A percentile compares a stretch with the other conserved stretches of the same genome.
Conservation (phyloP, 2,888 invertebrate genomes). For the Sipha maydis region DNA sequence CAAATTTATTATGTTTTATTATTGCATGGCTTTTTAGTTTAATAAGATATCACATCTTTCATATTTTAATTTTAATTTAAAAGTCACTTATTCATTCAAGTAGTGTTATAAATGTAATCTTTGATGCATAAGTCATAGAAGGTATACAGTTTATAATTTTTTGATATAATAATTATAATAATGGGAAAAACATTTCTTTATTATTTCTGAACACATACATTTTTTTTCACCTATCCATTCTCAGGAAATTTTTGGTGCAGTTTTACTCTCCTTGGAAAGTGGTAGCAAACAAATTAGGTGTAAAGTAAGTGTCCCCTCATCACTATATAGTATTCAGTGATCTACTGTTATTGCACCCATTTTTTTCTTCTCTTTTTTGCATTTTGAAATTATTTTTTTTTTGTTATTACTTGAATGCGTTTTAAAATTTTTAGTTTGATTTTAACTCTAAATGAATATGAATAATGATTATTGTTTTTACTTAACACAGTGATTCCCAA, state of each 20-base stretch:
- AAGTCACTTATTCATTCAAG: neutral
- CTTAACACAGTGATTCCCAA: slow-evolving; percentile 55
- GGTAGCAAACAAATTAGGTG: slow-evolving; percentile 93
- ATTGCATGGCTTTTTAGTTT: slow-evolving; percentile 21
- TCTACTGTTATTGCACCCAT: slow-evolving; percentile 36
- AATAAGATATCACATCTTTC: neutral
- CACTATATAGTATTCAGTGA: slow-evolving; percentile 43
- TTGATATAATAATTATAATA: slow-evolving; percentile 43
- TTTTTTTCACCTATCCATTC: slow-evolving; percentile 56
- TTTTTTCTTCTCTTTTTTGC: slow-evolving; percentile 62
- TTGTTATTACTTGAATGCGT: slow-evolving; percentile 50
- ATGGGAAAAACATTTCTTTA: slow-evolving; percentile 24
- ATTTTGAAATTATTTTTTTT: slow-evolving; percentile 62
- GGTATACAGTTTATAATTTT: neutral
- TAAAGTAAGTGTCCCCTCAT: slow-evolving; percentile 81
- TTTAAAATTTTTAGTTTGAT: slow-evolving; percentile 57
- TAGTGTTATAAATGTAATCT: neutral
- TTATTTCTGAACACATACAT: slow-evolving; percentile 48
- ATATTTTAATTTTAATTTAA: neutral
- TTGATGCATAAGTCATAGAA: neutral
- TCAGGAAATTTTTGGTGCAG: slow-evolving; percentile 66
- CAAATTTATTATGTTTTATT: neutral
- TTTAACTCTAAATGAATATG: slow-evolving; percentile 42
- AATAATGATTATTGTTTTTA: slow-evolving; percentile 63
- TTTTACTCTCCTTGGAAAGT: slow-evolving; percentile 93